Conservation (phyloP, 2,888 invertebrate genomes). For the Tubulanus polymorphus region DNA sequence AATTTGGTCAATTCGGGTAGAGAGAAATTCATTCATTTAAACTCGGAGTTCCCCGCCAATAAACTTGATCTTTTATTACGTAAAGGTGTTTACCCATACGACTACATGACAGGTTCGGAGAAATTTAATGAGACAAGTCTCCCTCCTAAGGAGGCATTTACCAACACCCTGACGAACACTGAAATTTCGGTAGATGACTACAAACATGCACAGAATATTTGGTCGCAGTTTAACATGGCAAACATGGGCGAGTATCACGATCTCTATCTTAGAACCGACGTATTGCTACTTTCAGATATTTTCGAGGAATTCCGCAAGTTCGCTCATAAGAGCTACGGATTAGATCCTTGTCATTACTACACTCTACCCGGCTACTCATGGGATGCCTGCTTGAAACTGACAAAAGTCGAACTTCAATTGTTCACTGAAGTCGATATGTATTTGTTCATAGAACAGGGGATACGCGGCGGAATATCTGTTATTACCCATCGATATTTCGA, state of each 20-base stretch:
- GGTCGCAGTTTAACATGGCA: conserved; percentile 14
- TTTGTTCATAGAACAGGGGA: conserved; percentile 19
- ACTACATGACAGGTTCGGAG: too few relatives aligned
- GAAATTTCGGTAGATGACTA: not conserved
- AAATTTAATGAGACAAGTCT: too few relatives aligned
- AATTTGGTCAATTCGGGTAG: not conserved
- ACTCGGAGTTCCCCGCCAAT: not conserved
- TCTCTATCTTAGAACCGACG: conserved; percentile 17
- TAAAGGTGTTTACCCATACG: conserved; percentile 2
- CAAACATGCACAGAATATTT: not conserved
- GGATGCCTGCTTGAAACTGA: conserved; percentile 16
- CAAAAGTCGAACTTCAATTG: conserved; percentile 13
- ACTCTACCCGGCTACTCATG: conserved; percentile 10
- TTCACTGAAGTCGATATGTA: conserved; percentile 16
- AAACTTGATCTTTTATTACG: not conserved
- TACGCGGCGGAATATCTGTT: conserved; percentile 15
- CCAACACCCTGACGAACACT: not conserved
- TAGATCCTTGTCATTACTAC: not conserved
- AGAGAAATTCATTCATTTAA: too few relatives aligned
- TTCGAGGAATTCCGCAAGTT: not conserved
- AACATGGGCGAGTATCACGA: conserved; percentile 17
- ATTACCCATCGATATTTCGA: conserved; percentile 11
- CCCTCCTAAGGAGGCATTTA: too few relatives aligned
- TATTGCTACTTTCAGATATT: conserved; percentile 11
- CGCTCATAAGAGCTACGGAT: not conserved